phyloP scores from a whole-genome alignment of 2,113 vertebrate species.

The Acanthisitta chloris region DNA sequence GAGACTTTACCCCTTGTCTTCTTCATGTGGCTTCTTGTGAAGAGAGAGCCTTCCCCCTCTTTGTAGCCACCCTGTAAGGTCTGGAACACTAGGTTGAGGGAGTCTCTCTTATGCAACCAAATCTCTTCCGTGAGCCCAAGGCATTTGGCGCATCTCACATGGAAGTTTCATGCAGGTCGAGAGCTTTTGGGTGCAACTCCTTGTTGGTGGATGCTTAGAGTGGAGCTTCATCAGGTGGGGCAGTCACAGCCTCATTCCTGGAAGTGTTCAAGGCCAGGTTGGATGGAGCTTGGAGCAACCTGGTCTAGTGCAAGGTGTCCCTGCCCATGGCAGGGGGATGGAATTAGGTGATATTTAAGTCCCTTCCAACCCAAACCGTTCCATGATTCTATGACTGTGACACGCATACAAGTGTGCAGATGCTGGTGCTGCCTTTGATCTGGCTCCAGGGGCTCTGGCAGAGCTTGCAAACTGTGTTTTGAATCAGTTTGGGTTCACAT shows the following conservation, averaged over 20 bases:
- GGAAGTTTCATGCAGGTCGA: background rate
- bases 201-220: background rate
- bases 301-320: background rate
- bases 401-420: background rate
- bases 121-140: background rate
- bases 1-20: background rate
- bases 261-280: accelerated
- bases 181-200: background rate
- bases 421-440: background rate
- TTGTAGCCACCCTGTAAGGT: background rate
- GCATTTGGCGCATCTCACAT: accelerated
- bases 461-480: background rate
- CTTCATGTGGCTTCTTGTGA: background rate
- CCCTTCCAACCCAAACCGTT: background rate
- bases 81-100: background rate
- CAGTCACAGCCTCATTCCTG: background rate
- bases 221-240: background rate
- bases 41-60: background rate
- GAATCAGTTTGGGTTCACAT: background rate
- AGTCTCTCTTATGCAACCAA: accelerated
- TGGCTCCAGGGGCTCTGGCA: background rate
- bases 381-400: accelerated
- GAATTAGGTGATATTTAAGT: background rate
- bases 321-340: background rate
- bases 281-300: background rate